phyloP scores from a whole-genome alignment of 2,888 invertebrate species.

The Macaria notata region DNA sequence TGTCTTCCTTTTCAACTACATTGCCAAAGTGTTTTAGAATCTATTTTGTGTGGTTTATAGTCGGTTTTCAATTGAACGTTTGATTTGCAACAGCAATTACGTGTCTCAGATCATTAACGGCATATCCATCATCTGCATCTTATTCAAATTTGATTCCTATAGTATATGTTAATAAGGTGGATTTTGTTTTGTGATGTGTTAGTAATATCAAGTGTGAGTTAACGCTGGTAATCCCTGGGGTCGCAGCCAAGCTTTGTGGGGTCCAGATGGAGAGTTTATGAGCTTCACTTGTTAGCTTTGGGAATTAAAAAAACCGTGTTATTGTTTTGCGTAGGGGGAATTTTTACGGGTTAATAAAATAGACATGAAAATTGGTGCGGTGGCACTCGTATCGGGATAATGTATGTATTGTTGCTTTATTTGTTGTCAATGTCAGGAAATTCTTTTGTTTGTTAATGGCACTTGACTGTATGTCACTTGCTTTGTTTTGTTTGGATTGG shows the following conservation, averaged over 20 bases:
- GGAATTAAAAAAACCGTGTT: slow-evolving; percentile 77
- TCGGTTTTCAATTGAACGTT: slow-evolving; percentile 28
- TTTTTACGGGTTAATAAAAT: slow-evolving; percentile 77
- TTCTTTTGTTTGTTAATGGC: slow-evolving; percentile 22
- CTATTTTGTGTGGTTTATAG: slow-evolving; percentile 20
- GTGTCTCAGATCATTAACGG: slow-evolving; percentile 33
- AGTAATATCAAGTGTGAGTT: slow-evolving; percentile 65
- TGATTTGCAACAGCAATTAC: slow-evolving; percentile 43
- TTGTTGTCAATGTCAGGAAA: slow-evolving; percentile 17
- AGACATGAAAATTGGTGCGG: slow-evolving; percentile 60
- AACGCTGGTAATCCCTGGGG: slow-evolving; percentile 63
- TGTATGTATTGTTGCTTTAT: slow-evolving; percentile 37
- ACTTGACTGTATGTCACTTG: slow-evolving; percentile 20
- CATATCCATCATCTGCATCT: slow-evolving; percentile 30
- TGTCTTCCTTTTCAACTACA: slow-evolving; percentile 19
- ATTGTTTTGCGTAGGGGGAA: slow-evolving; percentile 66
- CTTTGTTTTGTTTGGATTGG: slow-evolving; percentile 12
- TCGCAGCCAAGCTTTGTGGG: slow-evolving; percentile 70
- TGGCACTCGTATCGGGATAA: slow-evolving; percentile 41
- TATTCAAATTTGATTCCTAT: slow-evolving; percentile 35
- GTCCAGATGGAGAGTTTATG: slow-evolving; percentile 75
- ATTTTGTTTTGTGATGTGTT: slow-evolving; percentile 33
- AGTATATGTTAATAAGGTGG: slow-evolving; percentile 11
- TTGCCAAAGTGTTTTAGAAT: slow-evolving; percentile 22
- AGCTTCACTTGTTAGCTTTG: slow-evolving; percentile 71